Percentiles rank a stretch among this genome's conserved stretches.
phyloP scores from a whole-genome alignment of 1,140 invertebrate genomes.

The Drosophila subobscura region DNA sequence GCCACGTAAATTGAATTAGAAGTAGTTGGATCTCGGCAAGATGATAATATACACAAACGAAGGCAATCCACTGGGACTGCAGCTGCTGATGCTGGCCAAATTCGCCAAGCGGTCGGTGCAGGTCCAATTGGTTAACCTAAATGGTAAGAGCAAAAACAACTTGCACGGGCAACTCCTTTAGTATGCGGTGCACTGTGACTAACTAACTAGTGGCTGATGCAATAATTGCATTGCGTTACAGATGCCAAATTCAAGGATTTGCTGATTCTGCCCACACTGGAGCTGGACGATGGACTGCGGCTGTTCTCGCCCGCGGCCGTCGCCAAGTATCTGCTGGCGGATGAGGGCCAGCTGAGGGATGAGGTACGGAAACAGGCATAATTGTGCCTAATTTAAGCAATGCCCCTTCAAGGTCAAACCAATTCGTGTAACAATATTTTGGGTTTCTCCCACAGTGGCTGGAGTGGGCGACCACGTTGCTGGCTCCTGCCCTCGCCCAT shows the following conservation, averaged over 20 bases:
- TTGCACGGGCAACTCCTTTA: conserved; percentile 24
- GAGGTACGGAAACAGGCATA: conserved; percentile 58
- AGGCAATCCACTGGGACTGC: conserved; percentile 89
- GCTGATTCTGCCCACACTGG: conserved; percentile 84
- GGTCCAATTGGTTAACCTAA: conserved; percentile 85
- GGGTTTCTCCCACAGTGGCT: conserved; percentile 85
- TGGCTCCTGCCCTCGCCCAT: conserved; percentile 86
- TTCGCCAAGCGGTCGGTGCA: conserved; percentile 85
- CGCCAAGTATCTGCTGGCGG: conserved; percentile 85
- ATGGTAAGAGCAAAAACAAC: conserved; percentile 83
- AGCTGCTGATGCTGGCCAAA: conserved; percentile 88
- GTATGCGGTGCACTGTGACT: background rate
- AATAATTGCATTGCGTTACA: conserved; percentile 58
- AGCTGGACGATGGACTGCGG: conserved; percentile 83
- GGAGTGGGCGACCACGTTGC: conserved; percentile 89
- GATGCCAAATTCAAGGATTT: conserved; percentile 66
- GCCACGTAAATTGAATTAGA: conserved; percentile 74
- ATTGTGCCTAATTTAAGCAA: background rate
- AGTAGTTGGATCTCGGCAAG: conserved; percentile 27
- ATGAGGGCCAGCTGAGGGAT: conserved; percentile 67
- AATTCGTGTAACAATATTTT: conserved; percentile 28
- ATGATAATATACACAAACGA: conserved; percentile 89
- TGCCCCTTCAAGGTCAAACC: conserved; percentile 66
- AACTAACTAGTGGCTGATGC: conserved; percentile 55
- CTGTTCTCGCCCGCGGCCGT: conserved; percentile 86